phyloP scores from a whole-genome alignment of 2,797 vertebrate genomes.

The Apodemus agrarius region DNA sequence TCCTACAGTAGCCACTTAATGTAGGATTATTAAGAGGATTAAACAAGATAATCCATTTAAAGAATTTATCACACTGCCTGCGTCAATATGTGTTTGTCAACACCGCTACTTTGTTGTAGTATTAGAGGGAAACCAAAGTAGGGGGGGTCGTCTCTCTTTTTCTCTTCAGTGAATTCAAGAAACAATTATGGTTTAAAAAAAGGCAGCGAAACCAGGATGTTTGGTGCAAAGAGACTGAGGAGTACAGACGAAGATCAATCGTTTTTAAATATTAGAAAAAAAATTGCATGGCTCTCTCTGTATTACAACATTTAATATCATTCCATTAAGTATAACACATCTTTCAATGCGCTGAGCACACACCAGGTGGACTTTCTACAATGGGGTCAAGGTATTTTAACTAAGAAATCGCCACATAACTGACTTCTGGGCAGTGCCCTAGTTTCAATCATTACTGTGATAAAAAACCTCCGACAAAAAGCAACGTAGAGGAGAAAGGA shows the following conservation, averaged over 20 bases:
- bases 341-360: not conserved
- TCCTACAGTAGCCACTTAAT: slow-evolving; percentile 9
- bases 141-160: not conserved
- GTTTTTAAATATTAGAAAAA: slow-evolving; percentile 68
- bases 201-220: not conserved
- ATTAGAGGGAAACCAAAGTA: slow-evolving; percentile 22
- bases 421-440: not conserved
- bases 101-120: slow-evolving; percentile 34
- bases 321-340: slow-evolving; percentile 34
- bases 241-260: slow-evolving; percentile 42
- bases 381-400: not conserved
- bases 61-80: slow-evolving; percentile 52
- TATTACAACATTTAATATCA: slow-evolving; percentile 12
- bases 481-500: not conserved
- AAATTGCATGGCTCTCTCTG: slow-evolving; percentile 54
- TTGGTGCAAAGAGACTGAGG: slow-evolving; percentile 53
- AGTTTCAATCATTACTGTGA: not conserved
- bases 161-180: slow-evolving; percentile 30
- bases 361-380: slow-evolving; percentile 15
- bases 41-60: slow-evolving; percentile 69
- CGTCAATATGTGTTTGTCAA: slow-evolving; percentile 45
- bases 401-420: slow-evolving; percentile 40
- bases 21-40: slow-evolving; percentile 45
- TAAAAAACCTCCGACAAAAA: not conserved
- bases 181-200: not conserved